These are phyloP conservation scores for Psittacula echo DNA, from an alignment of 2,797 vertebrate genomes.

Conservation along the genomic window DNA sequence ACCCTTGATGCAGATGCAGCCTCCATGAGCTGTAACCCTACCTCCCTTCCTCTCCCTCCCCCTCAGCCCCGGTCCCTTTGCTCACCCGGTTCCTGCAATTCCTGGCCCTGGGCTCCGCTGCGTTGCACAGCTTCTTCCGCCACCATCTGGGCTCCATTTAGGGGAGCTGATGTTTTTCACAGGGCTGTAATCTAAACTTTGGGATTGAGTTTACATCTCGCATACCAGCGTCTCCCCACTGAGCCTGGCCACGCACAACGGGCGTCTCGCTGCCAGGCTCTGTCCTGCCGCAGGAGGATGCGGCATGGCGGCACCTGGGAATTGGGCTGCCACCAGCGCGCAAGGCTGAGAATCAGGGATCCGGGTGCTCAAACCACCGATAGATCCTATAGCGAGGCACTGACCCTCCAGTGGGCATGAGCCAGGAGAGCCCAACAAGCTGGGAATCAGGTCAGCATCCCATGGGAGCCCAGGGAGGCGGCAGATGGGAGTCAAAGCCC, in stretches of 20 bases:
- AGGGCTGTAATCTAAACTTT: slow-evolving; percentile 65
- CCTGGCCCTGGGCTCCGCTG: neutral
- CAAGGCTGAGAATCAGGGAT: fast-evolving
- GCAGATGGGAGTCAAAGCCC: neutral
- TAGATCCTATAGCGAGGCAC: fast-evolving
- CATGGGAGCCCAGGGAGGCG: fast-evolving
- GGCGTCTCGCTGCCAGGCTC: neutral
- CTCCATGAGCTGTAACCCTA: neutral
- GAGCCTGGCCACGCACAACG: neutral
- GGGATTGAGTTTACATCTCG: slow-evolving; percentile 54
- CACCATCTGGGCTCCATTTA: slow-evolving; percentile 68
- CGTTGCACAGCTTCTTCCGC: neutral
- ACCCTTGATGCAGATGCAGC: neutral
- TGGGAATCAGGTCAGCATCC: neutral
- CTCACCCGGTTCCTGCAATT: slow-evolving; percentile 12
- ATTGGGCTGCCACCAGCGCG: fast-evolving
- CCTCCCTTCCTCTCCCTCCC: neutral
- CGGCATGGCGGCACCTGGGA: neutral
- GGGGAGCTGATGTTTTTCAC: slow-evolving; percentile 71
- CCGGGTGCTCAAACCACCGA: fast-evolving
- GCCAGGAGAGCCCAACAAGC: neutral
- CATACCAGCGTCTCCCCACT: slow-evolving; percentile 53
- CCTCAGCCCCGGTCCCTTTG: neutral
- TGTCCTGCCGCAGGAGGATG: neutral
- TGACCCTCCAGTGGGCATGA: fast-evolving